Base-by-base conservation (phyloP, 2,888 invertebrate genomes). In the Nasonia oneida region DNA sequence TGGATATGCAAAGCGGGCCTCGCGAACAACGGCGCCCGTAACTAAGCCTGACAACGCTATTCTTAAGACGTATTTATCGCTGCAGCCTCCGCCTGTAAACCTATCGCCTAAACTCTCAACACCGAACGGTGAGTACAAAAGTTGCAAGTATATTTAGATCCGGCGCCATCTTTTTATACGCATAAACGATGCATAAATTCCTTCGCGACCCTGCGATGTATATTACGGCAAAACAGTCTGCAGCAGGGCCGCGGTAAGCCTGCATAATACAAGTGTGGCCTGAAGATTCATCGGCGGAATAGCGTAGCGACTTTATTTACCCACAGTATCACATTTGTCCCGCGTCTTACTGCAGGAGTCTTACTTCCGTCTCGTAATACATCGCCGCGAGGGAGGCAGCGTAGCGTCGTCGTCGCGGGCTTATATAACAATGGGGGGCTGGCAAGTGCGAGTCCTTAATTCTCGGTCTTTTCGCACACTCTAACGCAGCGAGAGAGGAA, bases 1-100 rank as follows among this genome's bases (percentile, higher is more conserved):
- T 92, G 91, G 91, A 91, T 90, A 92, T 92, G 92, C 91, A 92
- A 92, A 92, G 92, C 88, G 89, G 88, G 29, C 29, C 87, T 57
- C 64, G 80, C 70, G 80, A 89, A 89, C 88, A 88, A 89, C 87
- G 88, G 88, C 88, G 89, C 23, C 23, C 23, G 23, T 23, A 23
- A 23, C 23, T 23, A 23, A 23, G 23, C 23, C 23, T 23, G 23
- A 23, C 23, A 23, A 23, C 23, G 23, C 23, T 23, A 23, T 91
- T 91, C 91, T 91, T 89, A 89, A 90, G 91, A 91, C 89, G 91
- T 92, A 92, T 92, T 92, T 92, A 92, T 23, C 23, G 23, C 23
- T 23, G 23, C 23, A 23, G 23, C 23, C 23, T 23, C 23, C 23
- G 23, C 23, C 23, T 0, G 23, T 23, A 23, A 0, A 23, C 23